Evolutionary conservation across 2,888 invertebrate genomes (phyloP).

Genomic region (Charanyca ferruginea): DNA sequence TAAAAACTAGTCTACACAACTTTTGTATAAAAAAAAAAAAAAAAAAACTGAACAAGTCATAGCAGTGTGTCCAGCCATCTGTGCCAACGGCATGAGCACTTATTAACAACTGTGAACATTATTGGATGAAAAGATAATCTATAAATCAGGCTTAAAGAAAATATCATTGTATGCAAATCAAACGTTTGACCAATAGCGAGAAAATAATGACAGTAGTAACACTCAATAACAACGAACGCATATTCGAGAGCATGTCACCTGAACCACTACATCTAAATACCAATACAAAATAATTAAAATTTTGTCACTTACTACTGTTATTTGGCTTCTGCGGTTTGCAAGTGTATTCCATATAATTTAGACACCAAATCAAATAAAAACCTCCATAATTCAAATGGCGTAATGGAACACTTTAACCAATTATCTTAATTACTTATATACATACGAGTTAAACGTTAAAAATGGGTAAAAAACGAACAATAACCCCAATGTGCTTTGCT

Average conservation of each 20-base stretch:
- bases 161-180: slow-evolving; percentile 88
- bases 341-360: slow-evolving; percentile 84
- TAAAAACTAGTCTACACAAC: slow-evolving; percentile 51
- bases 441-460: slow-evolving; percentile 56
- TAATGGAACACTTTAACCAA: slow-evolving; percentile 58
- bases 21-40: slow-evolving; percentile 37
- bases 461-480: slow-evolving; percentile 71
- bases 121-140: slow-evolving; percentile 69
- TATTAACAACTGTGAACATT: slow-evolving; percentile 64
- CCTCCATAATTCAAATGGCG: slow-evolving; percentile 73
- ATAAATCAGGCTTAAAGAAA: slow-evolving; percentile 77
- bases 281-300: slow-evolving; percentile 72
- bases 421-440: slow-evolving; percentile 62
- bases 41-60: slow-evolving; percentile 40
- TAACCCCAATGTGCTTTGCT: slow-evolving; percentile 74
- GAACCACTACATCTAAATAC: slow-evolving; percentile 72
- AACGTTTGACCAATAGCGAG: slow-evolving; percentile 80
- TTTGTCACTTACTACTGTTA: slow-evolving; percentile 82
- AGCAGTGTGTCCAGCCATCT: slow-evolving; percentile 55
- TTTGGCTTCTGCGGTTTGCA: slow-evolving; percentile 77
- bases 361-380: slow-evolving; percentile 74
- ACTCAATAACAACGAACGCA: slow-evolving; percentile 75
- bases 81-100: slow-evolving; percentile 64
- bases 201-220: slow-evolving; percentile 78
- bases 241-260: slow-evolving; percentile 75